These are phyloP conservation scores for Rotaria sp. DNA, from an alignment of 2,888 invertebrate species.

Conservation along the genomic window DNA sequence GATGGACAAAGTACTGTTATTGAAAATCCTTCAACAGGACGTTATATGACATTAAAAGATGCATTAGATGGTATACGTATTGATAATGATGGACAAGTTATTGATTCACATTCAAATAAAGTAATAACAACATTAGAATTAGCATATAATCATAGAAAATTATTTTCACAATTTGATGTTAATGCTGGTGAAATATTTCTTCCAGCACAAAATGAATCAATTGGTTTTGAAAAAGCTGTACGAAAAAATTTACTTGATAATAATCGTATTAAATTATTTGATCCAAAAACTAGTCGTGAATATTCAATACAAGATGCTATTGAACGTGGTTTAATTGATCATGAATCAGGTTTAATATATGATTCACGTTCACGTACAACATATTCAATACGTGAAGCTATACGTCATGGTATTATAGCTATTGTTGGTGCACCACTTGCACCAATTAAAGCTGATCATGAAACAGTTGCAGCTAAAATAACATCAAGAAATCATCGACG, in stretches of 20 bases:
- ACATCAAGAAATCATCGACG: constrained; percentile 35
- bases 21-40: constrained; percentile 37
- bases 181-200: constrained; percentile 41
- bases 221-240: constrained; percentile 36
- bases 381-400: constrained; percentile 38
- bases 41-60: constrained; percentile 29
- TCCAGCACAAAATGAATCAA: constrained; percentile 18
- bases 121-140: constrained; percentile 31
- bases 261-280: constrained; percentile 32
- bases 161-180: constrained; percentile 37
- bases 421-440: constrained; percentile 38
- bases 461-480: constrained; percentile 37
- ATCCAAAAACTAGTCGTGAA: constrained; percentile 37
- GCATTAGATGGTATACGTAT: constrained; percentile 35
- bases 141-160: constrained; percentile 38
- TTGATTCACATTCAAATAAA: constrained; percentile 1
- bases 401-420: constrained; percentile 36
- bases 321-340: constrained; percentile 34
- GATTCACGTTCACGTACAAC: constrained; percentile 28
- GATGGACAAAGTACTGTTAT: constrained; percentile 56
- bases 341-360: constrained; percentile 35
- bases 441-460: constrained; percentile 33
- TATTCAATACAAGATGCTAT: constrained; percentile 34
- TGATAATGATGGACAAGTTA: constrained; percentile 29
- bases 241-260: constrained; percentile 38